A percentile compares a stretch with the other conserved stretches of the same genome.
phyloP scores from a whole-genome alignment of 1,140 invertebrate genomes.

The Lucilia sericata region DNA sequence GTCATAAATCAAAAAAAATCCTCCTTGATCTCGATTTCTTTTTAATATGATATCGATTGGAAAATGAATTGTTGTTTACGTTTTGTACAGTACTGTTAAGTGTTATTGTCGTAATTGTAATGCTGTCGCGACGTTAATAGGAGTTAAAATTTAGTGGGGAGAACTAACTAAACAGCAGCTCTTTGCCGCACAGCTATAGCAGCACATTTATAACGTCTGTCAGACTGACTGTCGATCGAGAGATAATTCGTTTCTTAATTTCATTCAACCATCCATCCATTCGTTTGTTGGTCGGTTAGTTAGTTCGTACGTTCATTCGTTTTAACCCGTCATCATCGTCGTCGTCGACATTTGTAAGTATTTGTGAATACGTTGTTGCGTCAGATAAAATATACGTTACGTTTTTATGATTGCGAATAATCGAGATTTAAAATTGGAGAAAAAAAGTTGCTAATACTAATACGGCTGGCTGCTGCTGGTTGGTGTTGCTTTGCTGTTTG shows the following conservation, averaged over 20 bases:
- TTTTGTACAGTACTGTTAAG: too few species aligned
- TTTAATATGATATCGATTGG: too few species aligned
- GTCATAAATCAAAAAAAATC: too few species aligned
- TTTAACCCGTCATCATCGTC: background rate
- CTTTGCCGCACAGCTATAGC: background rate
- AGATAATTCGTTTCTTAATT: slow-evolving; percentile 10
- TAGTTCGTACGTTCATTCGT: background rate
- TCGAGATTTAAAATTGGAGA: slow-evolving; percentile 34
- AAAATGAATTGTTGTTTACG: too few species aligned
- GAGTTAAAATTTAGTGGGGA: background rate
- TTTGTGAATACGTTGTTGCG: slow-evolving; percentile 27
- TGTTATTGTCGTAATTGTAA: too few species aligned
- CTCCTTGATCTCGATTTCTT: too few species aligned
- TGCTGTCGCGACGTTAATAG: too few species aligned
- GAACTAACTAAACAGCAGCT: background rate
- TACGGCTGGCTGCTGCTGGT: background rate
- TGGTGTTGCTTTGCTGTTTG: background rate
- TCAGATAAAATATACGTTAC: slow-evolving; percentile 38
- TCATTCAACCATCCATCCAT: background rate
- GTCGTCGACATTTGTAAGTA: background rate
- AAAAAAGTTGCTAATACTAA: background rate
- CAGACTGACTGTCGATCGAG: slow-evolving; percentile 24
- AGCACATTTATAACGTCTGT: background rate
- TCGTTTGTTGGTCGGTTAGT: background rate
- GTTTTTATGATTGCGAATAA: slow-evolving; percentile 35